phyloP scores from a whole-genome alignment of 2,113 vertebrate genomes.

The Tupaia tana region DNA sequence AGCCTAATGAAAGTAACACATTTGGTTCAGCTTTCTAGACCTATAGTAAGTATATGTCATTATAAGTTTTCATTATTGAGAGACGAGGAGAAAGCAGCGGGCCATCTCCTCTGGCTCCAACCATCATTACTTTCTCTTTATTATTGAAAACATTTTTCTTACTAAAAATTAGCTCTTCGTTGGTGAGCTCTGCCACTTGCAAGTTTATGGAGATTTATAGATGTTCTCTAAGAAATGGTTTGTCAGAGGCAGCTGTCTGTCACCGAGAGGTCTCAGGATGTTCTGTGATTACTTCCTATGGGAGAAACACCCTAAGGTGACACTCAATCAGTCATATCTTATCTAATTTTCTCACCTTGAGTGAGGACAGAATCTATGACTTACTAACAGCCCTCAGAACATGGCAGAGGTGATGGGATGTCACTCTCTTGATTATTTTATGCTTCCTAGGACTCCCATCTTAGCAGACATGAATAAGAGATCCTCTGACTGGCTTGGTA shows the following conservation, averaged over 20 bases:
- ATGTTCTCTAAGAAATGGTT: neutral
- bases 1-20: neutral
- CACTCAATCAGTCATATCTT: neutral
- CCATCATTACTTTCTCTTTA: neutral
- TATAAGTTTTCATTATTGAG: neutral
- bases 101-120: neutral
- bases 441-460: neutral
- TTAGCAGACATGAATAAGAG: neutral
- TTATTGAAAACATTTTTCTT: neutral
- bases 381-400: neutral
- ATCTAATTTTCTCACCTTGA: neutral
- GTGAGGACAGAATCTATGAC: neutral
- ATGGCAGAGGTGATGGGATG: neutral
- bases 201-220: neutral
- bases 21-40: neutral
- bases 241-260: neutral
- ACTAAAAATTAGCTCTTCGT: neutral
- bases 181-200: neutral
- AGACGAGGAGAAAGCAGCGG: neutral
- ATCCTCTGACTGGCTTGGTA: neutral
- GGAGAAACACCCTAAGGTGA: neutral
- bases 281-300: neutral
- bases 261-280: neutral
- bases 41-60: rapidly evolving
- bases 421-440: neutral